Evolutionary conservation across 2,888 invertebrate genomes (phyloP).

Genomic region (Laspeyria flexula): DNA sequence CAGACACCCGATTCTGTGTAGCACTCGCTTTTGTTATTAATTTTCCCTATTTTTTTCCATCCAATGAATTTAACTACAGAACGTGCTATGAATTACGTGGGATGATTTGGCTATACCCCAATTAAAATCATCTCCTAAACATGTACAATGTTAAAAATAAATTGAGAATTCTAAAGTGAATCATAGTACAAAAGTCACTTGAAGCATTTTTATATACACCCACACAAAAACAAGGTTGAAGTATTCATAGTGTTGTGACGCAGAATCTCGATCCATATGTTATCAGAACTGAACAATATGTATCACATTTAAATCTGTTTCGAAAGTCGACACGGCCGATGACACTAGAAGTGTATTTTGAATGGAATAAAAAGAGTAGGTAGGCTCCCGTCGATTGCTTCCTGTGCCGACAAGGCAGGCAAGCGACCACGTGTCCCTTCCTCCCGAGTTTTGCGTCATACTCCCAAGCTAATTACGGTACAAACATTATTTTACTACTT

Average conservation of each 20-base stretch:
- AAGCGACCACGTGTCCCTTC: constrained; percentile 37
- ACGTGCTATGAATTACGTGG: background rate
- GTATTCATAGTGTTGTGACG: constrained; percentile 35
- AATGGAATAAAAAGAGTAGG: constrained; percentile 65
- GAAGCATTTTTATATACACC: constrained; percentile 30
- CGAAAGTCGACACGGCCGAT: constrained; percentile 56
- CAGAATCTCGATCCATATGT: constrained; percentile 41
- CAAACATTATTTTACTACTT: too few relatives aligned
- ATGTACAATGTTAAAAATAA: too few relatives aligned
- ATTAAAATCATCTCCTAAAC: background rate
- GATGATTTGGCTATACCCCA: background rate
- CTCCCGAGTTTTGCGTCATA: background rate
- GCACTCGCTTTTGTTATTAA: background rate
- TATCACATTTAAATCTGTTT: constrained; percentile 44
- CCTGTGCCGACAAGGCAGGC: constrained; percentile 61
- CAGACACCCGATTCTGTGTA: background rate
- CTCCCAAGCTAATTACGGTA: background rate
- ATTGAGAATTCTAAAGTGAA: constrained; percentile 1
- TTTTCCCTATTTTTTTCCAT: constrained; percentile 2
- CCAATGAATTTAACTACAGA: background rate
- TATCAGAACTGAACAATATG: constrained; percentile 45
- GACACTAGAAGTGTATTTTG: constrained; percentile 61
- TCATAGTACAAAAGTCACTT: constrained; percentile 18
- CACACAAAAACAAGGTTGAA: constrained; percentile 39
- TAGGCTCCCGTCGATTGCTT: constrained; percentile 61